Base-by-base conservation (phyloP, 2,113 vertebrate genomes). In the Pelobates fuscus region DNA sequence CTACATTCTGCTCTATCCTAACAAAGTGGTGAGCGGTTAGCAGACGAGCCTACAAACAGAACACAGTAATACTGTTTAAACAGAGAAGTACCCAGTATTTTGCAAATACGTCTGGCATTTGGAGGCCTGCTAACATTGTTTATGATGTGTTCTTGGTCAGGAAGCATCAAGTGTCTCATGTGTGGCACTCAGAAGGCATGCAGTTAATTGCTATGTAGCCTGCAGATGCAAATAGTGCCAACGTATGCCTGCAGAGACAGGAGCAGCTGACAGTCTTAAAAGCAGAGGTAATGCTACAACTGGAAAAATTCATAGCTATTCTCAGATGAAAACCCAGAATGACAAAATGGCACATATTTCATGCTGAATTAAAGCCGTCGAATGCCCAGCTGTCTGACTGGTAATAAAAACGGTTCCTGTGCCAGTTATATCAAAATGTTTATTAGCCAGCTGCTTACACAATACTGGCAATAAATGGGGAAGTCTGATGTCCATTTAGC, bases 201-300 rank as follows among this genome's bases (percentile, higher is more conserved):
- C 32, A 5, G 32, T 37, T 37, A 37, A 37, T 37, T 37, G 1
- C 52, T 10, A 4, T 49, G 2, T 7, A 2, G 10, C 18, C 7
- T 21, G 20, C 52, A 55, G 8, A 20, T 10, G 2, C 17, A 55
- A 18, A 55, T 8, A 55, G 20, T 37, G 32, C 32, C n/a, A 55
- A 2, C 52, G 10, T 55, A 55, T 2, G 23, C 18, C 2, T 27
- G 15, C 27, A 43, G 59, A 18, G 52, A 5, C 32, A 58, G 14
- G 25, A 32, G 23, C 70, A 64, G 60, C 60, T 63, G 60, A n/a
- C 60, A 54, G 7, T 64, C 44, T 27, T 37, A 55, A 64, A 64
- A 64, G 37, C 46, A 60, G 43, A 58, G 18, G 20, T 32, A 23
- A 25, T 49, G 14, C 12, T 54, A 70, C 26, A n/a, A 11, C 27